Evolutionary conservation across 2,113 vertebrate genomes (phyloP), one percentile per base, ranked within the genome.

Genomic region (Urocitellus parryii): DNA sequence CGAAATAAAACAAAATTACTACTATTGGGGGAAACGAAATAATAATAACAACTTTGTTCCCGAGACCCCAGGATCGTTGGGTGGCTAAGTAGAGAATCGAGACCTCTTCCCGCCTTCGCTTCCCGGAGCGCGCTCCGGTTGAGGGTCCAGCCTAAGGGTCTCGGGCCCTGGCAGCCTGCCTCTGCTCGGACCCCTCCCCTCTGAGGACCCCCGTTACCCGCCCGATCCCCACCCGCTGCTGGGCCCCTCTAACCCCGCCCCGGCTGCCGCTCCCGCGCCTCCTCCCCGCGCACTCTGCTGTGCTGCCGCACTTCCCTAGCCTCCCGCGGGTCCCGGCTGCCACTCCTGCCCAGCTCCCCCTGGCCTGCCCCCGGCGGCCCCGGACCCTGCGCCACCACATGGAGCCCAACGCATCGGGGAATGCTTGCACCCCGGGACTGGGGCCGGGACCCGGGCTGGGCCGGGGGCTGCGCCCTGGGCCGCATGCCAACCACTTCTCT

Each of bases 401-500:
- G 5, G 27, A 83, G 84, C 17, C 13, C 48, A 98, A 97, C 39
- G 45, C 65, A 3, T 67, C 2, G 24, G 81, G 68, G 25, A 48
- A 80, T 0, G 4, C 1, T 13, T 95, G 97, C 32, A 53, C 32
- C 7, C 56, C 12, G 29, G 65, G 82, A 56, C 39, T n/a, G 32
- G 42, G 83, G 63, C 12, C 4, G n/a, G 65, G 48, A 45, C 39
- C 2, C 20, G 78, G 51, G 72, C 20, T 10, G 39, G 22, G 48
- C 4, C 34, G 2, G 48, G 24, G 24, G 14, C 48, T 27, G 11
- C 32, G 48, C 90, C 97, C 97, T 11, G 24, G 48, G 56, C 56
- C 56, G 20, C 20, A 58, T 87, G 97, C 97, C 16, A 98, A 98
- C 16, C 97, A 97, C 90, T 98, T 98, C 93, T 98, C 98, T 13